Base-by-base conservation (phyloP, 2,797 vertebrate genomes). In the Ptychobarbus kaznakovi region DNA sequence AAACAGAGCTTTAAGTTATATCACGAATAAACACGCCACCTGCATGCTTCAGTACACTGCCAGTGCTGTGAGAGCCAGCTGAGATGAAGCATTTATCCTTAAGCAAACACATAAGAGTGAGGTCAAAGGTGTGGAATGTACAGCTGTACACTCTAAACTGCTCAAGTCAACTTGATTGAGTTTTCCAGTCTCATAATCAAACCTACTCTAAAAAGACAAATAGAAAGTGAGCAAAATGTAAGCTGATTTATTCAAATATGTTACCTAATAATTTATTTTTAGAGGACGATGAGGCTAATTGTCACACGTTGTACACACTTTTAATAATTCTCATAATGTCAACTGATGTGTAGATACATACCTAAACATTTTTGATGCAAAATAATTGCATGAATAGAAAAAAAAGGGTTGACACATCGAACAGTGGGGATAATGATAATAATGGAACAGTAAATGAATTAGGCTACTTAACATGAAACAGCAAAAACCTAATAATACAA, bases 41-140 rank as follows among this genome's bases (percentile, higher is more conserved):
- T 63, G 13, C 51, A 49, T 51, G 42, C 66, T 72, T 79, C 83
- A 84, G 51, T 35, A 66, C 58, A 83, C 35, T n/a, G 44, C 11
- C 73, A 32, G 32, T 42, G 73, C 83, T 70, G 75, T 58, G 20
- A 84, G 40, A 79, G 20, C 25, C 66, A 61, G 46, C 83, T 61
- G 38, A 72, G 75, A 72, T 79, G 66, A 79, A 18, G 66, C 65
- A 84, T 79, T 84, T 84, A 84, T 61, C 83, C 75, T 72, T 79
- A 70, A 35, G 75, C 74, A 70, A 84, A 84, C 75, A 79, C 63
- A 72, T 61, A 56, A 46, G 51, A 63, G 28, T 20, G 38, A 79
- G 83, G 74, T 84, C 74, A 84, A 79, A 84, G 82, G 65, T 84
- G 51, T 46, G 51, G 83, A 84, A 84, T 84, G 83, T 25, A 85